Base-by-base conservation (phyloP, 2,888 invertebrate genomes). In the Nomada fabriciana region DNA sequence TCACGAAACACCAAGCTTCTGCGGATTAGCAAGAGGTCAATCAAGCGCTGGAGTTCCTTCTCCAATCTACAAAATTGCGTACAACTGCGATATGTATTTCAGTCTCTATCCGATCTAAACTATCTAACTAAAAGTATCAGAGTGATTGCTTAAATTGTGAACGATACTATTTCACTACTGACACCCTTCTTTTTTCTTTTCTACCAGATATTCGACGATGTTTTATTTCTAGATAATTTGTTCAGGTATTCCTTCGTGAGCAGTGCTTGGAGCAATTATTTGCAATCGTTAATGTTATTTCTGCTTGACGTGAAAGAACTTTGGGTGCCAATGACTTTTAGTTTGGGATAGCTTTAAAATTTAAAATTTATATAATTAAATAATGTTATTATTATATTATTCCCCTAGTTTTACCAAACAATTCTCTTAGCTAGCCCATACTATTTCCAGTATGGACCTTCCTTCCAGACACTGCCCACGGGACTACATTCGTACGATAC, bases 41-140 rank as follows among this genome's bases (percentile, higher is more conserved):
- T 91, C 89, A 90, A 88, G 86, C 88, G 89, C 89, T 91, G 83
- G 91, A 92, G 89, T 91, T 90, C 90, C 91, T 91, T 88, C 90
- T 90, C 88, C 90, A 89, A 92, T 92, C 93, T 92, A 92, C 84
- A 91, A 92, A 91, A 91, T 88, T 81, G 82, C 68, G 73, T 47
- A 47, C 81, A 80, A 59, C 77, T 81, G 70, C 75, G 82, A 80
- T 79, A 42, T 67, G 55, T 76, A 73, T 67, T 68, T 73, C 52
- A 3, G 2, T 53, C 42, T 50, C 20, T 29, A 29, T 23, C 25
- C 47, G 68, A 18, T 9, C 15, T 53, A 29, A 20, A 53, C 23
- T 64, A 63, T 3, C 2, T 67, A 53, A 7, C 5, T 29, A 57
- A 13, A 23, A 18, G 15, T 60, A 60, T 10, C 25, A 13, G 57